Base-by-base conservation (phyloP, 2,888 invertebrate species). In the Sipha maydis region DNA sequence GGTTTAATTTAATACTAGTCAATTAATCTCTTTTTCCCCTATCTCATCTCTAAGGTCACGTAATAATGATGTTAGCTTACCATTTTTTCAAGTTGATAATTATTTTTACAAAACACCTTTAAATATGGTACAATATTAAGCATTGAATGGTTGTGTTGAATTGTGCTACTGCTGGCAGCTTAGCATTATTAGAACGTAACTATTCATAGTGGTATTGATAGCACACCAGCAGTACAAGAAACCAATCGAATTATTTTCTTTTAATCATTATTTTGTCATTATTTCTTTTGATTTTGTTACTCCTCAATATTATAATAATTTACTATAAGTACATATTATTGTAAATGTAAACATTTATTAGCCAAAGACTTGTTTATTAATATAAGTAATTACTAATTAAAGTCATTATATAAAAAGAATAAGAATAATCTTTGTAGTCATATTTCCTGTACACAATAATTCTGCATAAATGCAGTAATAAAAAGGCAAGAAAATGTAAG, bases 301-400 rank as follows among this genome's bases (percentile, higher is more conserved):
- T 83, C 21, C 21, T 28, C 28, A 38, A 77, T 67, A 21, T 85
- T n/a, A 14, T 48, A 8, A 48, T 48, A 78, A 69, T 34, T 69
- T 31, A 31, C 34, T 83, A n/a, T 79, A 54, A 54, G 54, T n/a
- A 38, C 54, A 79, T 69, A 69, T 54, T 38, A 85, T 79, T 78
- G 38, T 41, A 61, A 79, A 86, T 54, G 0, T 48, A 69, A 78
- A 54, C 25, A 34, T 85, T 2, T 69, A 85, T 34, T 73, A 86
- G 71, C 86, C 78, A 86, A 86, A 86, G 71, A 79, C 31, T 86
- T 86, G 69, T 79, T 86, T 86, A 78, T 83, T 71, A 56, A 79
- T 79, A 56, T 71, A 79, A 86, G 38, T 86, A 73, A 79, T 86
- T 54, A 85, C 67, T 86, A 61, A 79, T 80, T 54, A 85, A 67